A percentile compares a stretch with the other conserved stretches of the same genome.
phyloP scores from a whole-genome alignment of 1,140 invertebrate species.

The Glomeris maerens region DNA sequence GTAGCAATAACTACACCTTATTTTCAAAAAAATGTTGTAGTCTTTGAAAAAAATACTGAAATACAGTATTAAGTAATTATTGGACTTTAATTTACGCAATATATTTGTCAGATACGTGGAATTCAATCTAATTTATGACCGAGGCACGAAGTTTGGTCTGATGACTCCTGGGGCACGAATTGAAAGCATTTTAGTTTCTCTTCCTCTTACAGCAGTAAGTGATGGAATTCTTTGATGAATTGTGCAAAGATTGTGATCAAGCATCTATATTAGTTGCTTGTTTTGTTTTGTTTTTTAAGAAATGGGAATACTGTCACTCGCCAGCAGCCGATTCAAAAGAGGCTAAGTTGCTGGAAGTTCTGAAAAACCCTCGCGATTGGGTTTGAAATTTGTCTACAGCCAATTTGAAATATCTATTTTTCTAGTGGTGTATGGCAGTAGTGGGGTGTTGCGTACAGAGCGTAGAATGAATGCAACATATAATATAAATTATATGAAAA shows the following conservation, averaged over 20 bases:
- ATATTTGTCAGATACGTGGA: constrained; percentile 62
- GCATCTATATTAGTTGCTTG: constrained; percentile 14
- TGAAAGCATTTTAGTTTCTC: constrained; percentile 94
- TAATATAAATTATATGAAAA: no score
- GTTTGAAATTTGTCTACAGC: constrained; percentile 29
- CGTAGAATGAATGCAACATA: no score
- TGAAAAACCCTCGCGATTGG: constrained; percentile 84
- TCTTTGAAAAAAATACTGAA: no score
- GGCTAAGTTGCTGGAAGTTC: constrained; percentile 56
- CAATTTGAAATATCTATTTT: no score
- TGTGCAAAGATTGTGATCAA: no score
- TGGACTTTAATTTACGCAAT: no score
- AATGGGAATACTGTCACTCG: constrained; percentile 89
- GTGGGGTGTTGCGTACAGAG: no score
- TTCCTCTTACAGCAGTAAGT: constrained; percentile 74
- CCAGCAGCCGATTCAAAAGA: constrained; percentile 56
- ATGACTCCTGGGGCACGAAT: constrained; percentile 84
- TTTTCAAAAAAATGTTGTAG: no score
- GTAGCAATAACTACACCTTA: no score
- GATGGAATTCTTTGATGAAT: no score
- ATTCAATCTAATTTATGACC: constrained; percentile 93
- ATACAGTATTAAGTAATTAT: no score
- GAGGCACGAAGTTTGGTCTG: constrained; percentile 94
- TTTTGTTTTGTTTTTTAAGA: constrained; percentile 45
- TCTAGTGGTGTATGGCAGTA: no score